phyloP scores from a whole-genome alignment of 2,888 invertebrate genomes.

The Lobophora halterata region DNA sequence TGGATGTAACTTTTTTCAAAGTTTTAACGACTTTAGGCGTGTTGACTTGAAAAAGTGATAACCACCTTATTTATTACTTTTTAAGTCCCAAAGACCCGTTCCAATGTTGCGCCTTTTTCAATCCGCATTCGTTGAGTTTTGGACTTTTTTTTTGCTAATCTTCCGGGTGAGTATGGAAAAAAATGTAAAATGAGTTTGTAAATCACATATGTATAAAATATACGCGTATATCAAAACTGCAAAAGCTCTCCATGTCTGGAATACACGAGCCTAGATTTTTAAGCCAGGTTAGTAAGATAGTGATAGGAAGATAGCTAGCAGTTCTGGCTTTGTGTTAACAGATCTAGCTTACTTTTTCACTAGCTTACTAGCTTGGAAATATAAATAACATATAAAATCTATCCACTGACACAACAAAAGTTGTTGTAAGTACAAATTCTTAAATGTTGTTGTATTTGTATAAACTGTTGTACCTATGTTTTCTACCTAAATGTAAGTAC shows the following conservation, averaged over 20 bases:
- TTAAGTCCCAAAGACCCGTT: slow-evolving; percentile 16
- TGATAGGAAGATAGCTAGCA: too few species aligned
- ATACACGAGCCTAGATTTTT: too few species aligned
- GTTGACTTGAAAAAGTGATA: slow-evolving; percentile 24
- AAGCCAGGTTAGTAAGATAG: too few species aligned
- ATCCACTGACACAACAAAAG: slow-evolving; percentile 4
- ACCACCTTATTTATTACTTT: slow-evolving; percentile 28
- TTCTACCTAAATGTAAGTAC: slow-evolving; percentile 24
- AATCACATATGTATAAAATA: too few species aligned
- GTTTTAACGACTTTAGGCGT: slow-evolving; percentile 17
- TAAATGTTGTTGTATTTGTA: slow-evolving; percentile 13
- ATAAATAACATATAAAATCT: not conserved
- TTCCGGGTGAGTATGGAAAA: too few species aligned
- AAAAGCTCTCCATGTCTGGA: too few species aligned
- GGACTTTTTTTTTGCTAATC: slow-evolving; percentile 1
- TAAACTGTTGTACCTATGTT: slow-evolving; percentile 16
- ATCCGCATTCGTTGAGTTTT: slow-evolving; percentile 4
- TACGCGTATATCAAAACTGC: too few species aligned
- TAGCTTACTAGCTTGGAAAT: not conserved
- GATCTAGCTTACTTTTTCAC: too few species aligned
- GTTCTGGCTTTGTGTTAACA: too few species aligned
- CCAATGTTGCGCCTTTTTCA: slow-evolving; percentile 10
- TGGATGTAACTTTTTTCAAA: slow-evolving; percentile 24
- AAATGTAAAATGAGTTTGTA: too few species aligned
- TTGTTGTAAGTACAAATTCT: slow-evolving; percentile 9